A percentile compares a stretch with the other conserved stretches of the same genome.
Conservation (phyloP, 1,140 invertebrate genomes). For the Sminthurinus signatus region DNA sequence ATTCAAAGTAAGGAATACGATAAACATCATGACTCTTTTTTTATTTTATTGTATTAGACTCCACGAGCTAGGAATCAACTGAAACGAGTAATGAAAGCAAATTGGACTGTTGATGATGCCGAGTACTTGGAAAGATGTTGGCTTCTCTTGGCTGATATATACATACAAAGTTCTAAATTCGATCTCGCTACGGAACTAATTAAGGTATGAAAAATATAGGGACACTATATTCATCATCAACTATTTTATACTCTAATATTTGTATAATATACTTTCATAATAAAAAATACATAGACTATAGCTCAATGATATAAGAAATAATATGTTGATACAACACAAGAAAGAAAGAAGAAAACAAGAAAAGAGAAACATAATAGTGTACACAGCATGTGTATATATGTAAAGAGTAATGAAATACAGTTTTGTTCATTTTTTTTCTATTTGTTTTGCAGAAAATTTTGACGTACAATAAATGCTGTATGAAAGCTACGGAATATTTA, state of each 20-base stretch:
- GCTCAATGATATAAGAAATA: too few relatives aligned
- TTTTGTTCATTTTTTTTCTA: background rate
- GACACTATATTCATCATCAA: too few relatives aligned
- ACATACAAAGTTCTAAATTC: slow-evolving; percentile 77
- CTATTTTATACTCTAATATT: too few relatives aligned
- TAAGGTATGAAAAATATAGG: slow-evolving; percentile 48
- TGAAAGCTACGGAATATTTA: slow-evolving; percentile 81
- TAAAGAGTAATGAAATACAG: background rate
- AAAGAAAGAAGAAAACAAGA: too few relatives aligned
- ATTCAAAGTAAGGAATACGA: too few relatives aligned
- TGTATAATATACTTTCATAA: too few relatives aligned
- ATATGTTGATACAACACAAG: too few relatives aligned
- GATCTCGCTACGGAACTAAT: slow-evolving; percentile 80
- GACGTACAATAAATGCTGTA: slow-evolving; percentile 82
- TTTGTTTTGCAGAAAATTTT: slow-evolving; percentile 61
- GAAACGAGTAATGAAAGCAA: slow-evolving; percentile 76
- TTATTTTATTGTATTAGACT: slow-evolving; percentile 48
- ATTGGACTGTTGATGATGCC: slow-evolving; percentile 90
- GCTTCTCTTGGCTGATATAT: slow-evolving; percentile 85
- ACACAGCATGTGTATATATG: background rate
- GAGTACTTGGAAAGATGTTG: slow-evolving; percentile 93
- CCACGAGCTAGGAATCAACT: slow-evolving; percentile 85
- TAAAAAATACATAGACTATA: too few relatives aligned
- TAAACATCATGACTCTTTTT: too few relatives aligned
- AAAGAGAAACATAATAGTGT: too few relatives aligned